Percentiles rank a stretch among this genome's conserved stretches.
These are phyloP conservation scores for Pollimyrus isidori DNA, from an alignment of 2,113 vertebrate genomes.

Conservation along the genomic window DNA sequence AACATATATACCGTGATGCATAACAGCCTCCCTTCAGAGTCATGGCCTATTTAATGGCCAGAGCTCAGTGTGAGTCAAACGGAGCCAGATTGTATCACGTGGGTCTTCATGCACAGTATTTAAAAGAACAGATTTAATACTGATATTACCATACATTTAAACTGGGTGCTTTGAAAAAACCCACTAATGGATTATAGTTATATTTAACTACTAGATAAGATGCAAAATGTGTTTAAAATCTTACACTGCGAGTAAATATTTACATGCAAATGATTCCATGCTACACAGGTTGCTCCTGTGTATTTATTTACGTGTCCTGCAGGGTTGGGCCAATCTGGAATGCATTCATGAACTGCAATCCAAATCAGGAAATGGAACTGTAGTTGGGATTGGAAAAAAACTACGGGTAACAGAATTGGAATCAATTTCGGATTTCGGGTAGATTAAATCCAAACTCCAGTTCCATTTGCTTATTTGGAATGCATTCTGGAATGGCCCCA, in stretches of 20 bases:
- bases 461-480: no score
- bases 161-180: neutral
- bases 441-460: no score
- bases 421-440: no score
- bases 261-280: neutral
- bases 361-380: no score
- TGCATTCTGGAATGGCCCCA: no score
- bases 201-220: neutral
- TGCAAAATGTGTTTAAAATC: neutral
- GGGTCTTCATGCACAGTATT: neutral
- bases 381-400: no score
- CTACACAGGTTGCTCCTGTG: neutral
- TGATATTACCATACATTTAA: neutral
- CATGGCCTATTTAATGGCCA: neutral
- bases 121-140: neutral
- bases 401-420: no score
- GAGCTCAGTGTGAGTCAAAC: neutral
- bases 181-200: neutral
- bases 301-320: no score
- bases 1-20: neutral
- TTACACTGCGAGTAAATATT: neutral
- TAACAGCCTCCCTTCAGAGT: neutral
- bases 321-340: no score
- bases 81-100: neutral
- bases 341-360: no score